Percentiles rank a stretch among this genome's conserved stretches.
Conservation (phyloP, 2,113 vertebrate genomes). For the Podilymbus podiceps region DNA sequence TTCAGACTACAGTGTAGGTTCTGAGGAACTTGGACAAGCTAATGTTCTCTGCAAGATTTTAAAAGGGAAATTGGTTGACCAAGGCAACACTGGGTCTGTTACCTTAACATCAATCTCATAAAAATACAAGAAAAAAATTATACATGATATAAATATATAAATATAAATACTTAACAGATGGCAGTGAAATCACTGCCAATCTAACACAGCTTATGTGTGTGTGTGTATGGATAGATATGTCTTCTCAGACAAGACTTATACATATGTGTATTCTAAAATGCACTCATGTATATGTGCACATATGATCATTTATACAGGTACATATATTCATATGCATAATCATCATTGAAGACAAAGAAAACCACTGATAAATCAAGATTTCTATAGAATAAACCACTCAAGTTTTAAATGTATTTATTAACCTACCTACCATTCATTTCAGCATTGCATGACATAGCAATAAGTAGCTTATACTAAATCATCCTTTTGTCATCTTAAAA, state of each 20-base stretch:
- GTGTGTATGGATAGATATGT: too few species aligned
- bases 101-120: not conserved
- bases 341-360: not conserved
- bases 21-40: not conserved
- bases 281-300: not conserved
- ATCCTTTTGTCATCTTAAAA: not conserved
- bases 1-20: not conserved
- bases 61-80: not conserved
- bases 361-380: not conserved
- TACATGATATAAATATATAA: not conserved
- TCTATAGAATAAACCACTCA: not conserved
- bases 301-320: not conserved
- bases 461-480: not conserved
- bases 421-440: not conserved
- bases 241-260: not conserved
- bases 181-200: not conserved
- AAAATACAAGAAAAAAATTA: not conserved
- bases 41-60: not conserved
- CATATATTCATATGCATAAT: not conserved
- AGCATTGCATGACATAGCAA: not conserved
- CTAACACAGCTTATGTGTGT: not conserved
- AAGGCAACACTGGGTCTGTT: not conserved
- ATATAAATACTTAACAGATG: not conserved
- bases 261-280: not conserved
- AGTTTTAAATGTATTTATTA: not conserved